Evolutionary conservation across 2,113 vertebrate genomes (phyloP), one percentile per base, ranked within the genome.

Genomic region (Chionomys nivalis): DNA sequence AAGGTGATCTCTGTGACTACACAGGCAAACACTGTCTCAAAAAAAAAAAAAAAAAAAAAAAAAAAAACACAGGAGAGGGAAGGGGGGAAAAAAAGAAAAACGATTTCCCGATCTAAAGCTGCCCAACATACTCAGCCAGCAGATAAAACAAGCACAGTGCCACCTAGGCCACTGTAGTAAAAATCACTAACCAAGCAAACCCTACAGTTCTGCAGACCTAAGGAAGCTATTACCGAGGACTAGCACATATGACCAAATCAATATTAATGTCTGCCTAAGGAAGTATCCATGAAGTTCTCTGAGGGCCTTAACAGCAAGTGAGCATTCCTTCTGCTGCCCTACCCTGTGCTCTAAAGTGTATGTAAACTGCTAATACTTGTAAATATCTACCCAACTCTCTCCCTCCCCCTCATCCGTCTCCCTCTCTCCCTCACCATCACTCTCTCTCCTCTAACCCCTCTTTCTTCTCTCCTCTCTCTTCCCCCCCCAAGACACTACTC

Each of bases 161-260:
- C 42, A 81, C n/a, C 63, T 75, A 83, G 33, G 14, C 19, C 23
- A 31, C 39, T 91, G 79, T 72, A 78, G 14, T 39, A n/a, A 36
- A 81, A 96, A 31, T 79, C 11, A 47, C 24, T 9, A 87, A 6
- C 44, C 78, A 93, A 89, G 39, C 93, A 93, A 90, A 76, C 58
- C 65, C 44, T 44, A 65, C 1, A 63, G 58, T 36, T 95, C 66
- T 95, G 58, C 42, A 66, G 47, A 94, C 78, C 28, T 68, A 39
- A 31, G 89, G 42, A 10, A 39, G 81, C 39, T 9, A 52, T 31
- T 24, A 68, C 65, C 87, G 72, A 88, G 31, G 42, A 55, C 39
- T n/a, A 36, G 26, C 2, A 6, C 63, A 26, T 78, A 24, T 90
- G 92, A 90, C 52, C 52, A 73, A 13, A 76, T 33, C 28, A 73